These are phyloP conservation scores for Lytechinus pictus DNA, from an alignment of 35 echinoderm and acorn worm genomes.

Conservation along the genomic window DNA sequence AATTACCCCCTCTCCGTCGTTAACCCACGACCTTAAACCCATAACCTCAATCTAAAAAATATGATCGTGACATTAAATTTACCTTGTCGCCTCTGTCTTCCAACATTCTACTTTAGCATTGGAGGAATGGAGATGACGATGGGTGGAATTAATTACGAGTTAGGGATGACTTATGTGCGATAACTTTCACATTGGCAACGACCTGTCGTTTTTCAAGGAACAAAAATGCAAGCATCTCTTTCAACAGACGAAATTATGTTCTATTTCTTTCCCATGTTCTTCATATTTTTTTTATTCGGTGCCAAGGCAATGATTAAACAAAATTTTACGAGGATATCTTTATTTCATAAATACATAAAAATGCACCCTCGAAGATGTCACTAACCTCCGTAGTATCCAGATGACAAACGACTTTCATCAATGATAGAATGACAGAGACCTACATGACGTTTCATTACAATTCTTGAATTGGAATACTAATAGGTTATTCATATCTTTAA, in stretches of 20 bases:
- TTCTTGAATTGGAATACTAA: background rate
- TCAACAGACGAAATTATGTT: background rate
- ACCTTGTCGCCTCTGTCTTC: background rate
- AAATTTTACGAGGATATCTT: background rate
- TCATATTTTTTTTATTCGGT: background rate
- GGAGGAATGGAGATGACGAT: background rate
- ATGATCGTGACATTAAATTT: conserved; percentile 33
- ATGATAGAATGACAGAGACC: background rate
- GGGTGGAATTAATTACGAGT: conserved; percentile 24
- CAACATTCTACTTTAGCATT: background rate
- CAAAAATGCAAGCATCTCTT: background rate
- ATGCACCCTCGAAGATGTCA: background rate
- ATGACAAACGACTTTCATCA: background rate
- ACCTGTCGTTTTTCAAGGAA: conserved; percentile 25
- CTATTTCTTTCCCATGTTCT: background rate
- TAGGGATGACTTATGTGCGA: conserved; percentile 31
- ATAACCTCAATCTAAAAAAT: background rate
- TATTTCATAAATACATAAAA: background rate
- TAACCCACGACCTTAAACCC: conserved; percentile 23
- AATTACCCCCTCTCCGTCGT: conserved; percentile 18
- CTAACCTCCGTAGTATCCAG: background rate
- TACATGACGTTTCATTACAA: background rate
- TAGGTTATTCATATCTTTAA: too few species aligned
- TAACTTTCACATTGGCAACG: background rate
- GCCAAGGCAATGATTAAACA: background rate